Conservation (phyloP, 2,797 vertebrate genomes). For the Anableps anableps region DNA sequence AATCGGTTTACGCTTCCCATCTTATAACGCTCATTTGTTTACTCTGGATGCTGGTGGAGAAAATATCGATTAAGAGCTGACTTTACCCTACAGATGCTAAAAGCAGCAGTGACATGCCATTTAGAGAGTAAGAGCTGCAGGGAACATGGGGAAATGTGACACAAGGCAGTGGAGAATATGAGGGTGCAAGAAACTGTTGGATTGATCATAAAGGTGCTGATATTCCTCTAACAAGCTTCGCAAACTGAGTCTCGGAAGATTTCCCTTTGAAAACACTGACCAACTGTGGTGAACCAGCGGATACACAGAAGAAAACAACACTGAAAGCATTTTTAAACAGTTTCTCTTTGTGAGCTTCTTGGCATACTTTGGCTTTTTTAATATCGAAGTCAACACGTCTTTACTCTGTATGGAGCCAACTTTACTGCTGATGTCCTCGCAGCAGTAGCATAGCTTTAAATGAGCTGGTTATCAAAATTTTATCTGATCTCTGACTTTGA, state of each 20-base stretch:
- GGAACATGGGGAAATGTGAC: not conserved
- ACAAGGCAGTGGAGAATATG: conserved; percentile 22
- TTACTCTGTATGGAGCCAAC: conserved; percentile 16
- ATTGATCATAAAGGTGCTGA: conserved; percentile 54
- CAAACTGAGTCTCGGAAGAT: conserved; percentile 29
- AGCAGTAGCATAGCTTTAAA: conserved; percentile 16
- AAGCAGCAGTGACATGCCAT: conserved; percentile 44
- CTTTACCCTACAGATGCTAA: conserved; percentile 46
- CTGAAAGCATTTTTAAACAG: conserved; percentile 20
- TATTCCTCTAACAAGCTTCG: conserved; percentile 57
- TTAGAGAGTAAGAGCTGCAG: conserved; percentile 35
- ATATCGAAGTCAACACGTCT: conserved; percentile 31
- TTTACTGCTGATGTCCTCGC: conserved; percentile 31
- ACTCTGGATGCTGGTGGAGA: conserved; percentile 26
- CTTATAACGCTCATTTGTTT: conserved; percentile 49
- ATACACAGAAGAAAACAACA: conserved; percentile 11
- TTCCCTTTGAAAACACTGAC: conserved; percentile 44
- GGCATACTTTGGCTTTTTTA: conserved; percentile 23
- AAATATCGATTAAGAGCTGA: conserved; percentile 53
- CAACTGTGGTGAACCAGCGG: conserved; percentile 32
- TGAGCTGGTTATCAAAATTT: conserved; percentile 9
- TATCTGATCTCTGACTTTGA: conserved; percentile 19
- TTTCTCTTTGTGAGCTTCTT: conserved; percentile 20
- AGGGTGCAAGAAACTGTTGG: conserved; percentile 39
- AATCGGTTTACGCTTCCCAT: conserved; percentile 42